Percentiles rank a stretch among this genome's conserved stretches.
Conservation (phyloP, 2,888 invertebrate species). For the Lepeophtheirus nordmannii region DNA sequence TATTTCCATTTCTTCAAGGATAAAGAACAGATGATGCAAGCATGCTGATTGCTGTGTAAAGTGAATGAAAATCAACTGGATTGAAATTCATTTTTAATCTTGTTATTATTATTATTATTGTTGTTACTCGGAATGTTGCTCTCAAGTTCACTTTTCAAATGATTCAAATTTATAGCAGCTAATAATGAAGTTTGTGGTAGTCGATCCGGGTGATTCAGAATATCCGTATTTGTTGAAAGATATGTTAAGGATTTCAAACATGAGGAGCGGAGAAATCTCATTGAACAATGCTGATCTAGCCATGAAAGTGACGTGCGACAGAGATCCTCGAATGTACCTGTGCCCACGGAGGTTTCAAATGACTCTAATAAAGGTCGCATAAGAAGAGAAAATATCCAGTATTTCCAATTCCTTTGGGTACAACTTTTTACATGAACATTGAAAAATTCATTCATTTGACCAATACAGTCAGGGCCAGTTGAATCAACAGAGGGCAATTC, state of each 20-base stretch:
- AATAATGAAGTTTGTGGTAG: conserved; percentile 67
- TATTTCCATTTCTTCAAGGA: too few species aligned
- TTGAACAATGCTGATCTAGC: conserved; percentile 91
- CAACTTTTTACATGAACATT: conserved; percentile 71
- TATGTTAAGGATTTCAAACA: conserved; percentile 77
- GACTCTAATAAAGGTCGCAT: conserved; percentile 74
- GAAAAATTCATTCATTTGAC: conserved; percentile 82
- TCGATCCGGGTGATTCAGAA: conserved; percentile 69
- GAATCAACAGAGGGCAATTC: conserved; percentile 78
- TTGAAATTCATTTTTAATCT: background rate
- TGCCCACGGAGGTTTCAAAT: conserved; percentile 68
- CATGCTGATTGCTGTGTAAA: too few species aligned
- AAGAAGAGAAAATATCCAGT: conserved; percentile 91
- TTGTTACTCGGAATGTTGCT: background rate
- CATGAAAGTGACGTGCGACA: conserved; percentile 79
- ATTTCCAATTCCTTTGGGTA: conserved; percentile 87
- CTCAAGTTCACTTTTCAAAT: background rate
- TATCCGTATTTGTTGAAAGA: conserved; percentile 79
- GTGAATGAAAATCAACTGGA: too few species aligned
- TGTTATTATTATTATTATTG: background rate
- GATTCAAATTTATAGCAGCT: background rate
- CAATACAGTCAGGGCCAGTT: conserved; percentile 31
- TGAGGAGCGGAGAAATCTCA: conserved; percentile 80
- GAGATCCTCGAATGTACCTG: conserved; percentile 74
- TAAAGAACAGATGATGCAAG: too few species aligned